Evolutionary conservation across 1,140 invertebrate genomes (phyloP).

Genomic region (Sitophilus oryzae): DNA sequence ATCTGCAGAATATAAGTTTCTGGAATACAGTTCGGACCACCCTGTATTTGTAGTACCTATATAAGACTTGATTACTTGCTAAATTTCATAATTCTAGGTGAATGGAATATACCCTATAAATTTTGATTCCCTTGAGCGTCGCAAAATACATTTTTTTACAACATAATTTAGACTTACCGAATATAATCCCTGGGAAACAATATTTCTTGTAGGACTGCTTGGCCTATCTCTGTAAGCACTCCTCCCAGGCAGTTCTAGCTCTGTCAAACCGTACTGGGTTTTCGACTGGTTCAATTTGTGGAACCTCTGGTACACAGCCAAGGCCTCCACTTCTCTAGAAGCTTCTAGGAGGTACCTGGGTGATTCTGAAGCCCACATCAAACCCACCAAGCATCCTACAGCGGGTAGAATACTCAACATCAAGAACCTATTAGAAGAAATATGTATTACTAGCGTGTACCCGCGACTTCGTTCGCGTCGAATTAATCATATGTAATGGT

Average conservation of each 20-base stretch:
- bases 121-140: too few species aligned
- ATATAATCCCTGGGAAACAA: conserved; percentile 33
- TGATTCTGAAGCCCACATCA: conserved; percentile 74
- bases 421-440: conserved; percentile 30
- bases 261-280: conserved; percentile 55
- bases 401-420: conserved; percentile 66
- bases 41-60: too few species aligned
- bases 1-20: too few species aligned
- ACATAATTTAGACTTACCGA: conserved; percentile 33
- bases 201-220: conserved; percentile 33
- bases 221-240: conserved; percentile 44
- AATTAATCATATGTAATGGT: too few species aligned
- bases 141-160: background rate
- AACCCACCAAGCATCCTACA: conserved; percentile 59
- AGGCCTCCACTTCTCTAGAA: conserved; percentile 67
- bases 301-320: conserved; percentile 64
- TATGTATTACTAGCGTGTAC: too few species aligned
- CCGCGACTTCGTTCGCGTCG: too few species aligned
- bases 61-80: too few species aligned
- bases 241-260: conserved; percentile 62
- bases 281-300: conserved; percentile 37
- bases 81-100: too few species aligned
- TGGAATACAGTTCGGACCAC: too few species aligned
- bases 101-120: too few species aligned
- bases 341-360: conserved; percentile 67